A percentile compares a stretch with the other conserved stretches of the same genome.
These are phyloP conservation scores for Nibea coibor DNA, from an alignment of 2,113 vertebrate species.

Conservation along the genomic window DNA sequence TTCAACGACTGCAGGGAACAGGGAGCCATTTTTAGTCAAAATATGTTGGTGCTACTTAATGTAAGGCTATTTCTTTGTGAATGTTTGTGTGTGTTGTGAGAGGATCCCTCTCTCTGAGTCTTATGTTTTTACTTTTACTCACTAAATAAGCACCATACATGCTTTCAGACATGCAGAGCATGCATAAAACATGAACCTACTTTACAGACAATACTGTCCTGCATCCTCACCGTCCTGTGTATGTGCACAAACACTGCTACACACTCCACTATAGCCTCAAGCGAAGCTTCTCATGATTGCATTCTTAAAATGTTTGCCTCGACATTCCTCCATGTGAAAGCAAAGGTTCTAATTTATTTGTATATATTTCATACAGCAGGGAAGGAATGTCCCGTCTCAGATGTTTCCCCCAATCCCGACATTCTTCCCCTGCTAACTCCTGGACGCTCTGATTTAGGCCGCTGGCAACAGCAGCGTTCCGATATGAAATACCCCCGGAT, in stretches of 20 bases:
- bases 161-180: slow-evolving; percentile 1
- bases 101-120: background rate
- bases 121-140: background rate
- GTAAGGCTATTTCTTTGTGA: too few species aligned
- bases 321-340: slow-evolving; percentile 61
- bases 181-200: background rate
- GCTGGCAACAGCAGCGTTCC: slow-evolving; percentile 47
- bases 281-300: slow-evolving; percentile 48
- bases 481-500: slow-evolving; percentile 40
- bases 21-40: background rate
- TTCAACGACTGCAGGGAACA: background rate
- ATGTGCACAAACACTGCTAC: background rate
- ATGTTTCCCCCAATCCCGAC: slow-evolving; percentile 53
- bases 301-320: slow-evolving; percentile 72
- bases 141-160: background rate
- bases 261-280: slow-evolving; percentile 18
- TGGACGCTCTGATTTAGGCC: slow-evolving; percentile 44
- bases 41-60: background rate
- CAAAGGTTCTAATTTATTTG: slow-evolving; percentile 70
- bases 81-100: slow-evolving; percentile 1
- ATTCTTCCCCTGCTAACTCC: slow-evolving; percentile 61
- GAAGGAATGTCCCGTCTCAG: slow-evolving; percentile 68
- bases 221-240: background rate
- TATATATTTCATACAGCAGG: slow-evolving; percentile 61
- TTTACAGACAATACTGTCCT: background rate